A percentile compares a stretch with the other conserved stretches of the same genome.
Conservation (phyloP, 2,113 vertebrate species). For the Pedetes capensis region DNA sequence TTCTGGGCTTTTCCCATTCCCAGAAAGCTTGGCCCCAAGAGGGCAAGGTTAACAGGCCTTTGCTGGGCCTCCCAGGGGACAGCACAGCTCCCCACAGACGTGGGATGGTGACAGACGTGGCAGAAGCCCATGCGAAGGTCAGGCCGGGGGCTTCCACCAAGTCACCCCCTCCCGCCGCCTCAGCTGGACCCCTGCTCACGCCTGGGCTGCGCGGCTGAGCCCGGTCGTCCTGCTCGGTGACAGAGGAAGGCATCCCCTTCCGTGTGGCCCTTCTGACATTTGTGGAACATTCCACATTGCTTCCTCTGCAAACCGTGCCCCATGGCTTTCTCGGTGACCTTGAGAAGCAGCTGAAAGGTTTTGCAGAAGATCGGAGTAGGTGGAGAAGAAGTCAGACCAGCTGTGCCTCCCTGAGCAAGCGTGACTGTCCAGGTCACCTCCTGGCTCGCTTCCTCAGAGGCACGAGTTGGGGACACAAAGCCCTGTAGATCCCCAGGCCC, state of each 20-base stretch:
- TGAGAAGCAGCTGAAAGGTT: no score
- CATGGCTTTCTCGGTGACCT: background rate
- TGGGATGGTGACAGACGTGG: no score
- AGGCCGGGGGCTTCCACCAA: fast-evolving
- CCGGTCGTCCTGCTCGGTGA: no score
- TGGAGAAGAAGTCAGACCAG: background rate
- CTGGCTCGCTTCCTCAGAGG: no score
- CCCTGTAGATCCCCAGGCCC: background rate
- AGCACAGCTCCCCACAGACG: background rate
- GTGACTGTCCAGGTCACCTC: no score
- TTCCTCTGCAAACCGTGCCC: background rate
- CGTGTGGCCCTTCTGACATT: background rate
- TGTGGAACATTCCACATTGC: background rate
- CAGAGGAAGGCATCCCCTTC: background rate
- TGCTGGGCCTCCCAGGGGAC: background rate
- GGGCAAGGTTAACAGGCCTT: no score
- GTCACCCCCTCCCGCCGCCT: background rate
- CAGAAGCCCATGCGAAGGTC: background rate
- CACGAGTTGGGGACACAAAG: no score
- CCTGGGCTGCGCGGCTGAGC: no score
- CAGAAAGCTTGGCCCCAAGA: background rate
- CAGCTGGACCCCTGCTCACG: background rate
- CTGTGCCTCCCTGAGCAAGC: no score
- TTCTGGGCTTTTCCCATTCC: fast-evolving
- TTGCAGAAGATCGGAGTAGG: background rate